Evolutionary conservation across 2,888 invertebrate species (phyloP).

Genomic region (Nemotelus nigrinus): DNA sequence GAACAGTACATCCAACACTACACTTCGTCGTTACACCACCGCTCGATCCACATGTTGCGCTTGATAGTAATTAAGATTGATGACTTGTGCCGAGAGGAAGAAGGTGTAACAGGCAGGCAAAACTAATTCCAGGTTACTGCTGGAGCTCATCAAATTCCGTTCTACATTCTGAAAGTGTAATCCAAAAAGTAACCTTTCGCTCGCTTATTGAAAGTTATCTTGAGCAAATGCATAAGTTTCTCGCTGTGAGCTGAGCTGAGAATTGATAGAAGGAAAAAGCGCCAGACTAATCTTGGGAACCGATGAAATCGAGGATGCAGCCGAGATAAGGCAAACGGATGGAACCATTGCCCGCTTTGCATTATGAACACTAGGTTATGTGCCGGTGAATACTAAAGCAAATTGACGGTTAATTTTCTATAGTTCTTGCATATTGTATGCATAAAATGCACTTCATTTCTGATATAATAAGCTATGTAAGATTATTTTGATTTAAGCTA

Average conservation of each 20-base stretch:
- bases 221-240: slow-evolving; percentile 5
- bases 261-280: not conserved
- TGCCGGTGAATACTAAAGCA: not conserved
- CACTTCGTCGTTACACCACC: slow-evolving; percentile 17
- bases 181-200: slow-evolving; percentile 40
- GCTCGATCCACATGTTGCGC: slow-evolving; percentile 41
- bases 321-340: not conserved
- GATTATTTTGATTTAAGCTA: too few relatives aligned
- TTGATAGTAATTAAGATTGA: slow-evolving; percentile 41
- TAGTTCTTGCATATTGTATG: not conserved
- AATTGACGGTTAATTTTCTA: not conserved
- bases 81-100: slow-evolving; percentile 37
- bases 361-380: not conserved
- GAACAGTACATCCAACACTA: not conserved
- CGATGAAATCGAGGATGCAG: not conserved
- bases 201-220: slow-evolving; percentile 41
- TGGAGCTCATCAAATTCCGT: slow-evolving; percentile 43
- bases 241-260: not conserved
- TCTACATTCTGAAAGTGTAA: slow-evolving; percentile 42
- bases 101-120: slow-evolving; percentile 40
- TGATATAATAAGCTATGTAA: too few relatives aligned
- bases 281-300: not conserved
- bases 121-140: slow-evolving; percentile 42
- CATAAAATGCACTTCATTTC: too few relatives aligned
- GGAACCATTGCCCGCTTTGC: not conserved